Base-by-base conservation (phyloP, 2,797 vertebrate species). In the Champsocephalus esox region DNA sequence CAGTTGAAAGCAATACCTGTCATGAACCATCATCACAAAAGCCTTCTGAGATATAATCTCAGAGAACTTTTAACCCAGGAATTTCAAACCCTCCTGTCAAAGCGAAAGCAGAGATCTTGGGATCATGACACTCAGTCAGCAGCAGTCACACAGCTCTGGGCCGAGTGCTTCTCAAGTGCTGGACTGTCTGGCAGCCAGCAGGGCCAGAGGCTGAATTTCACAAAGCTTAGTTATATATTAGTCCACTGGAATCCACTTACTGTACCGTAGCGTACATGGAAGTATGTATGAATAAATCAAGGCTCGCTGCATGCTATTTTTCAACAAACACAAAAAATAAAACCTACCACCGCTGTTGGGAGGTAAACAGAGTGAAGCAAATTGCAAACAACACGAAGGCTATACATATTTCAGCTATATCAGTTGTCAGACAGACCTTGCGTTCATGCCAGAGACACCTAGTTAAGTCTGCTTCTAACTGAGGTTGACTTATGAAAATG, bases 81-180 rank as follows among this genome's bases (percentile, higher is more conserved):
- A 92, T 95, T 92, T 94, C 94, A 93, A 92, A 93, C 87, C 91
- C 89, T 93, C 88, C 93, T 94, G 94, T 95, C 94, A 94, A 90
- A 92, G 87, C 91, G 86, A 91, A 93, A 91, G 91, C 89, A 89
- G 90, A 93, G 93, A 94, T 93, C 89, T 88, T 71, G 87, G 92
- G 94, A 93, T 95, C 94, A 92, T 93, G 94, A 93, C 93, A 93
- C 90, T 92, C 90, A 93, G 93, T 90, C 93, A 88, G 91, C 90
- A 92, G 91, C 92, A 94, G 93, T 94, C 93, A 93, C 92, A 93
- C 88, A 87, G 92, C 93, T 92, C 89, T 90, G 93, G 89, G 92
- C 92, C 71, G 83, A 79, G 72, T 78, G 91, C 85, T 93, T 88
- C 88, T 94, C 92, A 90, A 92, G 86, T 69, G 83, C 92, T 79